phyloP scores from a whole-genome alignment of 1,140 invertebrate genomes.

The Chlorops oryzae region DNA sequence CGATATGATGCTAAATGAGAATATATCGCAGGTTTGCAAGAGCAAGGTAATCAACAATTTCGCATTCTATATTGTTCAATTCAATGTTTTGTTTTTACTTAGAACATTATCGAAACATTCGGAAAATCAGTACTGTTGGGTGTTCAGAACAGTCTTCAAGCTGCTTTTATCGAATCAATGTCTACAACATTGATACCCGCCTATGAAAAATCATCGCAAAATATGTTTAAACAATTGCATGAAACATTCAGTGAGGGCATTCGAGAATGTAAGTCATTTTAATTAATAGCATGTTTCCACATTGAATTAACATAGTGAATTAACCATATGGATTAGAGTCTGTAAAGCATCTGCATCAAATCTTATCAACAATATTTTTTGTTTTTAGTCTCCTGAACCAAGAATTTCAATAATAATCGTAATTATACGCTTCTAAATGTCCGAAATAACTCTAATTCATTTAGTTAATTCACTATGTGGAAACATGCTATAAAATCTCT shows the following conservation, averaged over 20 bases:
- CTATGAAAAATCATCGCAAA: conserved; percentile 76
- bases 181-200: conserved; percentile 68
- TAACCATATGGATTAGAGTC: too few relatives aligned
- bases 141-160: conserved; percentile 46
- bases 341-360: too few relatives aligned
- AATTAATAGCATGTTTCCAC: too few relatives aligned
- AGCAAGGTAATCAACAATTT: conserved; percentile 56
- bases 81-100: not conserved
- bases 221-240: conserved; percentile 83
- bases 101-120: conserved; percentile 70
- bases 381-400: too few relatives aligned
- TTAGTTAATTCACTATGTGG: too few relatives aligned
- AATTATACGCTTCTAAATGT: too few relatives aligned
- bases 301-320: too few relatives aligned
- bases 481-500: too few relatives aligned
- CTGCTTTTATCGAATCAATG: conserved; percentile 62
- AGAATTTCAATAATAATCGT: too few relatives aligned
- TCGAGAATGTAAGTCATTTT: conserved; percentile 70
- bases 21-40: conserved; percentile 68
- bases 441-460: too few relatives aligned
- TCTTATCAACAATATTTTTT: not conserved
- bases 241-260: conserved; percentile 78
- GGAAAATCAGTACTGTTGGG: conserved; percentile 58
- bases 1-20: conserved; percentile 70
- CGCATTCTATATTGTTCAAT: not conserved